A percentile compares a stretch with the other conserved stretches of the same genome.
These are phyloP conservation scores for Neotoxoptera formosana DNA, from an alignment of 1,140 invertebrate species.

Conservation along the genomic window DNA sequence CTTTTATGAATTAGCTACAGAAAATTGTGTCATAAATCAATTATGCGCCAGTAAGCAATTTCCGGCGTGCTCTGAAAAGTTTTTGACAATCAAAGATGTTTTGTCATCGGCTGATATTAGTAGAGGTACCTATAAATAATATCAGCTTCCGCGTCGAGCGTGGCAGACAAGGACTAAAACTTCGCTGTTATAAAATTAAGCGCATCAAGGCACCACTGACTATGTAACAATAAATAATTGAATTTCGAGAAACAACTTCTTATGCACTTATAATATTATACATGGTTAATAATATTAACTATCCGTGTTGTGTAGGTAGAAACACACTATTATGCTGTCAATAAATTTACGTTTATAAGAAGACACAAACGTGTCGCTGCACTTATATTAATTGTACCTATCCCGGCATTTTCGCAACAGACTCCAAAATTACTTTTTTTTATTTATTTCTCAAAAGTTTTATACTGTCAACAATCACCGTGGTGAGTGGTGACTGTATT, in stretches of 20 bases:
- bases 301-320: not conserved
- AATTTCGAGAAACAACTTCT: not conserved
- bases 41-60: not conserved
- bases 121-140: not conserved
- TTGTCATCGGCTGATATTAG: not conserved
- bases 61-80: not conserved
- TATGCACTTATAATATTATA: not conserved
- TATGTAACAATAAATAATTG: not conserved
- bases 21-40: not conserved
- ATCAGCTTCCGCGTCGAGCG: not conserved
- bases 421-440: not conserved
- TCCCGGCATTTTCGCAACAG: not conserved
- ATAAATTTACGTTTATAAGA: not conserved
- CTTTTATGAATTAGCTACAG: not conserved
- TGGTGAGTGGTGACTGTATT: not conserved
- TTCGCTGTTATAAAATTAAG: not conserved
- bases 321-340: not conserved
- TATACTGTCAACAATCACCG: not conserved
- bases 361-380: not conserved
- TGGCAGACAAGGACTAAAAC: not conserved
- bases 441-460: not conserved
- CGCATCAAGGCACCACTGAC: not conserved
- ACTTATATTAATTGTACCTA: not conserved
- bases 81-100: slow-evolving; percentile 12
- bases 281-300: not conserved